Base-by-base conservation (phyloP, 2,888 invertebrate species). In the Drosophila cognata region DNA sequence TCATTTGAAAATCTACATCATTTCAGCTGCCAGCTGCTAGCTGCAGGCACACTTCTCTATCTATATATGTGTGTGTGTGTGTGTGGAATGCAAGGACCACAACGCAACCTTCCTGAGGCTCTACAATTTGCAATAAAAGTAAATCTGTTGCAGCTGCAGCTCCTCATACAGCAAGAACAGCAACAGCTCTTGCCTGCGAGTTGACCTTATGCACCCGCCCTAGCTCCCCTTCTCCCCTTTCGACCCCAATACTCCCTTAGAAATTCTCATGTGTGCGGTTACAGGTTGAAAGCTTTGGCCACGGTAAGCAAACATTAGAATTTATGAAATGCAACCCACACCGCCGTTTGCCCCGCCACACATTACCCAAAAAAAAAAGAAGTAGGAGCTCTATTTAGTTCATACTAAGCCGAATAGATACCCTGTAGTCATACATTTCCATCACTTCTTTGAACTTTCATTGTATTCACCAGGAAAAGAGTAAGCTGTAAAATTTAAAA, bases 251-350 rank as follows among this genome's bases (percentile, higher is more conserved):
- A 25, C 11, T 6, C 29, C 51, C 51, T 6, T 29, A 6, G 18
- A 51, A 55, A 35, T 25, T 18, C 35, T 55, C 36, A 60, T 56
- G 41, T 31, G 41, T 80, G 84, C 53, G 78, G 82, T 74, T 76
- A 61, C 61, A 63, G 77, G 81, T 76, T 74, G 79, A 85, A 83
- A 89, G 89, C 80, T 83, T 85, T 53, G 83, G 88, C 79, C 81
- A 86, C 79, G 86, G 73, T 85, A 85, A 88, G 88, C 87, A 89
- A 88, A 89, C 90, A 88, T 88, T 87, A 86, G 88, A 88, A 88
- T 89, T 88, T 88, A 88, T 89, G 86, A 88, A 88, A 88, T 83
- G 80, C 81, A 81, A 72, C 86, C 71, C 77, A 59, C 61, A 48
- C 51, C 62, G 29, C 46, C 61, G 57, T 57, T 46, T 31, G 29